Evolutionary conservation across 2,888 invertebrate genomes (phyloP).

Genomic region (Himalopsyche kuldschensis): DNA sequence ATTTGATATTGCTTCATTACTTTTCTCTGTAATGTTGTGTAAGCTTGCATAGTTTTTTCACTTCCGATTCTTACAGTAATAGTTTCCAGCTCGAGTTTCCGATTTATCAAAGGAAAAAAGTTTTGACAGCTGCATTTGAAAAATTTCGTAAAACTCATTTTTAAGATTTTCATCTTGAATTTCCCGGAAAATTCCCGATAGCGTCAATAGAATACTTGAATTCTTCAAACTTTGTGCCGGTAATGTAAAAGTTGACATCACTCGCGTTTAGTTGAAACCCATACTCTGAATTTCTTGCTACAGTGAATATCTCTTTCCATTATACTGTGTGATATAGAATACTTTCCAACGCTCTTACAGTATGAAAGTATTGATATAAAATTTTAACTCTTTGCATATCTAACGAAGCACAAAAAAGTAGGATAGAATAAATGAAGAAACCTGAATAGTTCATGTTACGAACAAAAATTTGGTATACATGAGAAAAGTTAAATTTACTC

Average conservation of each 20-base stretch:
- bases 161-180: background rate
- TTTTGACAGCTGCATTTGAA: background rate
- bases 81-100: background rate
- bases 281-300: background rate
- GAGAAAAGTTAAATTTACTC: no score
- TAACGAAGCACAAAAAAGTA: background rate
- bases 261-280: background rate
- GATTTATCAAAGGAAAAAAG: background rate
- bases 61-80: background rate
- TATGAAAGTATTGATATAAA: background rate
- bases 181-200: background rate
- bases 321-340: background rate
- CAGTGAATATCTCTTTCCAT: background rate
- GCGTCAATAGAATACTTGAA: background rate
- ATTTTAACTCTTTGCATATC: background rate
- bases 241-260: background rate
- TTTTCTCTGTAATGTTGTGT: no score
- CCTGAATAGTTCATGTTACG: no score
- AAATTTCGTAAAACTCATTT: background rate
- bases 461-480: no score
- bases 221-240: background rate
- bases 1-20: no score
- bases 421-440: no score
- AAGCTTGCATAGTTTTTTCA: no score
- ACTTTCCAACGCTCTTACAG: background rate